A percentile compares a stretch with the other conserved stretches of the same genome.
These are phyloP conservation scores for Aptenodytes patagonicus DNA, from an alignment of 2,113 vertebrate genomes.

Conservation along the genomic window DNA sequence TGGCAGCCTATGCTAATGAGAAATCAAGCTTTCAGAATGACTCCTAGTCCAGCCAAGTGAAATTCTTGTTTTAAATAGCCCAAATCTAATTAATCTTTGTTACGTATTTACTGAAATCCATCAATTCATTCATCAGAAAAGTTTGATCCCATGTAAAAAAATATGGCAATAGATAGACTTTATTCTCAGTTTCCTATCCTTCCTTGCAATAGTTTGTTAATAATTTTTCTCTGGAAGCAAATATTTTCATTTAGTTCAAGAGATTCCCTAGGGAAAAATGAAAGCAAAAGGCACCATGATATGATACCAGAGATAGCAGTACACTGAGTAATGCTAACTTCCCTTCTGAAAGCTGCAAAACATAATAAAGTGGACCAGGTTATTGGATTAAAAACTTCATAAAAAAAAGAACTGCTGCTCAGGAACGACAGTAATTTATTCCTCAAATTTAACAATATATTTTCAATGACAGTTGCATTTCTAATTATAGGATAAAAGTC, in stretches of 20 bases:
- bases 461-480: background rate
- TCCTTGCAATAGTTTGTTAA: background rate
- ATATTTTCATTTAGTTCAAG: background rate
- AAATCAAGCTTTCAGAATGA: background rate
- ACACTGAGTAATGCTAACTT: background rate
- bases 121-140: background rate
- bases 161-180: background rate
- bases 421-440: background rate
- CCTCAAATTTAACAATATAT: background rate
- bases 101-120: background rate
- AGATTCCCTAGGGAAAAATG: background rate
- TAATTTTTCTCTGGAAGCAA: background rate
- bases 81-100: background rate
- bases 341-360: background rate
- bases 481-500: background rate
- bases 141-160: background rate
- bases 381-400: background rate
- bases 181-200: background rate
- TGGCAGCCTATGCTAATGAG: background rate
- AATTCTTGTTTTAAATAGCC: background rate
- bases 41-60: background rate
- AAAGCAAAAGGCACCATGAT: background rate
- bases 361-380: background rate
- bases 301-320: background rate
- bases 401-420: background rate